Evolutionary conservation across 2,797 vertebrate species (phyloP).

Genomic region (Cephalopachus bancanus): DNA sequence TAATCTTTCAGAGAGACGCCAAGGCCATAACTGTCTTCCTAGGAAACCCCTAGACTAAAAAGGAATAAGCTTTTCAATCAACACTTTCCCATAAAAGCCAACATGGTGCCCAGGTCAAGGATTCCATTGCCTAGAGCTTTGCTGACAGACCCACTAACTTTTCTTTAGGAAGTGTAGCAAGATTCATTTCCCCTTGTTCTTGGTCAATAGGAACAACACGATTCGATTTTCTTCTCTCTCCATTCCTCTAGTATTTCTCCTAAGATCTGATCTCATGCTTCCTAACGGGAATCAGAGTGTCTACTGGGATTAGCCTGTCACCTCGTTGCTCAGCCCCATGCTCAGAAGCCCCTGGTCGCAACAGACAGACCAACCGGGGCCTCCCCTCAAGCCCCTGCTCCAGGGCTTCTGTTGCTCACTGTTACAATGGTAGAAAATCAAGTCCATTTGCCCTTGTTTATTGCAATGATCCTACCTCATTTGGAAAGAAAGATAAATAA

Average conservation of each 20-base stretch:
- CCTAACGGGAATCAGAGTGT: neutral
- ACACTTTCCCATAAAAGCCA: slow-evolving; percentile 81
- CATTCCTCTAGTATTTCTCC: slow-evolving; percentile 42
- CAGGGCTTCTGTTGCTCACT: slow-evolving; percentile 44
- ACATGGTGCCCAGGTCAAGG: slow-evolving; percentile 52
- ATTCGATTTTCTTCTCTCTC: slow-evolving; percentile 24
- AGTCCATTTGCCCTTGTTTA: slow-evolving; percentile 28
- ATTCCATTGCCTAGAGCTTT: slow-evolving; percentile 77
- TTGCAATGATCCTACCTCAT: neutral
- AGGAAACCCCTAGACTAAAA: slow-evolving; percentile 73
- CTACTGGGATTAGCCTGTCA: neutral
- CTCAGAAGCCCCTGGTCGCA: neutral
- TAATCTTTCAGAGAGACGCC: slow-evolving; percentile 75
- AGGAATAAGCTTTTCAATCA: slow-evolving; percentile 83
- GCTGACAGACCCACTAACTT: slow-evolving; percentile 84
- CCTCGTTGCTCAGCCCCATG: slow-evolving; percentile 52
- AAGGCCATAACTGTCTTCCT: slow-evolving; percentile 65
- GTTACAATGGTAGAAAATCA: slow-evolving; percentile 57
- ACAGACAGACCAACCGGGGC: neutral
- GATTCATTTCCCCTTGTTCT: slow-evolving; percentile 73
- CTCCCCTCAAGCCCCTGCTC: neutral
- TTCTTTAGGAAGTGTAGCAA: slow-evolving; percentile 64
- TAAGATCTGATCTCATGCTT: slow-evolving; percentile 61
- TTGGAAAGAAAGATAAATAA: slow-evolving; percentile 61
- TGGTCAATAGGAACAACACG: slow-evolving; percentile 69